phyloP scores from a whole-genome alignment of 2,113 vertebrate genomes.

The Gila orcuttii region DNA sequence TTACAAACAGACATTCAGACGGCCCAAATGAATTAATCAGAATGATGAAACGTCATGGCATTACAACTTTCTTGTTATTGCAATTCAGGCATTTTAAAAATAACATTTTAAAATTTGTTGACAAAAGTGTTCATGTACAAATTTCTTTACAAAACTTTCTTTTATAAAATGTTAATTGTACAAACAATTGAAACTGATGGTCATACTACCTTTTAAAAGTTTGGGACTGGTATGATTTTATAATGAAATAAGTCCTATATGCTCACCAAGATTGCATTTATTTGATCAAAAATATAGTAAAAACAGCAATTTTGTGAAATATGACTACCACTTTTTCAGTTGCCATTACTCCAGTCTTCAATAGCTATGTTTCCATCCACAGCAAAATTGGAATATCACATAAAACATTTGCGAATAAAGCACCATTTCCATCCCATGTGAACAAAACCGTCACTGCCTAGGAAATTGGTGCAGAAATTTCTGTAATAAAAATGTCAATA shows the following conservation, averaged over 20 bases:
- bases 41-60: neutral
- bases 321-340: neutral
- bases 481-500: too few species aligned
- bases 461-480: too few species aligned
- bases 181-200: neutral
- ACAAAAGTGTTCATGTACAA: neutral
- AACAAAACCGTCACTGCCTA: too few species aligned
- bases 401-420: too few species aligned
- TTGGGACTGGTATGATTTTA: neutral
- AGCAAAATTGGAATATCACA: too few species aligned
- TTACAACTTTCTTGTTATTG: neutral
- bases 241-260: neutral
- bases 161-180: neutral
- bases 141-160: neutral
- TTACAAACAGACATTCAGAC: neutral
- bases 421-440: too few species aligned
- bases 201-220: neutral
- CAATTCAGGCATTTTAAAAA: neutral
- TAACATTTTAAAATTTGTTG: neutral
- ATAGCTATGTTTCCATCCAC: too few species aligned
- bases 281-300: neutral
- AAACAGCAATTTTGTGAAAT: neutral
- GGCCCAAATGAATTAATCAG: neutral
- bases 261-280: neutral
- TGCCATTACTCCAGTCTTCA: neutral